Base-by-base conservation (phyloP, 1,140 invertebrate species). In the Cepaea nemoralis region DNA sequence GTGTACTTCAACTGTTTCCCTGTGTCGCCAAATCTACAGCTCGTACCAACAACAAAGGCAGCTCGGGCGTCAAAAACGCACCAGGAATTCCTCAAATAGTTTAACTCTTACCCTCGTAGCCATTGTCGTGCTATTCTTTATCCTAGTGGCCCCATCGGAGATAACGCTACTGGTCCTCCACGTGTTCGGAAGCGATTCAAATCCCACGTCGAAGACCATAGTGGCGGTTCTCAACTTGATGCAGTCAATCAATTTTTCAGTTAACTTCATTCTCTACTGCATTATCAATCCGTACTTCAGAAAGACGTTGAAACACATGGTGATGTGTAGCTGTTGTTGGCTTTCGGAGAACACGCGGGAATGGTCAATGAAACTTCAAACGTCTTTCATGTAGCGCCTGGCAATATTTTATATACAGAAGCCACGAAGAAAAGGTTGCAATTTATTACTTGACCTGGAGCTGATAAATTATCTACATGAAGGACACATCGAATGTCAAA, bases 41-140 rank as follows among this genome's bases (percentile, higher is more conserved):
- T 90, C 90, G 0, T 89, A 89, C 82, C 86, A 86, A 78, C 86
- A 89, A 74, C 84, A 90, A 14, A 85, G 86, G 50, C 85, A 86
- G 78, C 88, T 89, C 77, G 83, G 85, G 16, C 79, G 86, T 6
- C 81, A 85, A 33, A 73, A 80, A 19, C 69, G 55, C 35, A 77
- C 63, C n/a, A 81, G 75, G 35, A 86, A 77, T 71, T 83, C 86
- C 0, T 84, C 84, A 45, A 76, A 87, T 39, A 86, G 85, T 0
- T 77, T 90, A 1, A 90, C 89, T 14, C 83, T 89, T 22, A 90
- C 88, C 0, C 85, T 90, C 5, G 83, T 90, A 22, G 86, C 87
- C 40, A 89, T 90, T 14, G 87, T 90, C 12, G 85, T 89, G 2
- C 89, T 90, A 87, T 90, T 90, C 76, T 84, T 89, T 39, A 86